phyloP scores from a whole-genome alignment of 2,888 invertebrate species.

The Cheilosia impressa region DNA sequence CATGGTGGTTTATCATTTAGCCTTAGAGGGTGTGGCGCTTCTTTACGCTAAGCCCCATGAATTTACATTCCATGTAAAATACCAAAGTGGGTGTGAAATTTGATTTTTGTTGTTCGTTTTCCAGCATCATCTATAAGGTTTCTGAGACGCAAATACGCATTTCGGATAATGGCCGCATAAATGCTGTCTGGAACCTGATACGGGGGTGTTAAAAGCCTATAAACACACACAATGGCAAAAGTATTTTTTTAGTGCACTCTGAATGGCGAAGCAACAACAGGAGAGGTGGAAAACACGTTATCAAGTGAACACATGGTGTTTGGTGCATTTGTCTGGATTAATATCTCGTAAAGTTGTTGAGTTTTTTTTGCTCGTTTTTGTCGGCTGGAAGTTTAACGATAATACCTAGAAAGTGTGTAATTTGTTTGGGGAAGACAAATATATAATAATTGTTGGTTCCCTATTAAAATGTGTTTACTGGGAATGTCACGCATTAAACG shows the following conservation, averaged over 20 bases:
- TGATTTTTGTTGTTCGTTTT: conserved; percentile 3
- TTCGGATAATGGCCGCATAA: conserved; percentile 9
- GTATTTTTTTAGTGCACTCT: conserved; percentile 20
- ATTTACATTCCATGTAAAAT: conserved; percentile 32
- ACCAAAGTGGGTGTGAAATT: conserved; percentile 48
- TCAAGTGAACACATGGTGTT: conserved; percentile 5
- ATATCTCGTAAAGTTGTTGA: conserved; percentile 23
- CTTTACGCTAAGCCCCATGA: conserved; percentile 3
- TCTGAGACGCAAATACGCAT: conserved; percentile 27
- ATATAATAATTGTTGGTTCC: conserved; percentile 21
- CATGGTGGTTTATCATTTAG: background rate
- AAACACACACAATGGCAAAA: conserved; percentile 18
- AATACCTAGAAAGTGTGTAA: conserved; percentile 25
- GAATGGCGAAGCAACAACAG: background rate
- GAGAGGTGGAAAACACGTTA: conserved; percentile 10
- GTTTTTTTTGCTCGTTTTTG: background rate
- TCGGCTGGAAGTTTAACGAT: background rate
- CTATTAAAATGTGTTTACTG: background rate
- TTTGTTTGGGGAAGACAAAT: conserved; percentile 26
- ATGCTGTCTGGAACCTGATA: conserved; percentile 36
- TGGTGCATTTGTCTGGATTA: conserved; percentile 15
- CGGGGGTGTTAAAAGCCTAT: conserved; percentile 34
- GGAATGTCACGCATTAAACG: conserved; percentile 1
- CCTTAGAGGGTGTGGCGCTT: background rate
- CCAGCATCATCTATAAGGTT: conserved; percentile 12